A percentile compares a stretch with the other conserved stretches of the same genome.
Evolutionary conservation across 1,140 invertebrate genomes (phyloP).

Genomic region (Macrobrachium nipponense): DNA sequence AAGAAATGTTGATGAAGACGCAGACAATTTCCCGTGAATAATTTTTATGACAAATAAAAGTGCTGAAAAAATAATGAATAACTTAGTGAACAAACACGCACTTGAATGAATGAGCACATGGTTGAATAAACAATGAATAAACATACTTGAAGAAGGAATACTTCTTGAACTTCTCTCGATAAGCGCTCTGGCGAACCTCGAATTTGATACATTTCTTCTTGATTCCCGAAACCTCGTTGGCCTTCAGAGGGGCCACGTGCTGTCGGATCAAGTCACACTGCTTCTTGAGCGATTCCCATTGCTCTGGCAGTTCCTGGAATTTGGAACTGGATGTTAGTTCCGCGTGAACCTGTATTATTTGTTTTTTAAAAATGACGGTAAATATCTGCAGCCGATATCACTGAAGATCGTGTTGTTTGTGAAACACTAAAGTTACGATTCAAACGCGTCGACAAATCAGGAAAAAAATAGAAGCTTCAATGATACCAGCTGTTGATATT

Average conservation of each 20-base stretch:
- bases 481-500: too few species aligned
- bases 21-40: too few species aligned
- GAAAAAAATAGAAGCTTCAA: too few species aligned
- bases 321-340: background rate
- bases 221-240: conserved; percentile 92
- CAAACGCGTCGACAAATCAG: too few species aligned
- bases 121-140: background rate
- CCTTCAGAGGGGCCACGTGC: conserved; percentile 93
- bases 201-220: conserved; percentile 86
- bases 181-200: conserved; percentile 85
- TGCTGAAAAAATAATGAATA: background rate
- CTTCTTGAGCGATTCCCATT: conserved; percentile 96
- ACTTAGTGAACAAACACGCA: too few species aligned
- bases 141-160: conserved; percentile 74
- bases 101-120: too few species aligned
- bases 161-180: conserved; percentile 86
- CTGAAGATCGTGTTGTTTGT: too few species aligned
- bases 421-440: too few species aligned
- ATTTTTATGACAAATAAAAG: background rate
- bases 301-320: conserved; percentile 89
- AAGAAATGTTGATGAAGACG: too few species aligned
- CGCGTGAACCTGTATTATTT: too few species aligned
- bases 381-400: too few species aligned
- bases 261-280: conserved; percentile 90
- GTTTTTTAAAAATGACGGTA: too few species aligned